Base-by-base conservation (phyloP, 2,113 vertebrate genomes). In the Motacilla tschutschensis region DNA sequence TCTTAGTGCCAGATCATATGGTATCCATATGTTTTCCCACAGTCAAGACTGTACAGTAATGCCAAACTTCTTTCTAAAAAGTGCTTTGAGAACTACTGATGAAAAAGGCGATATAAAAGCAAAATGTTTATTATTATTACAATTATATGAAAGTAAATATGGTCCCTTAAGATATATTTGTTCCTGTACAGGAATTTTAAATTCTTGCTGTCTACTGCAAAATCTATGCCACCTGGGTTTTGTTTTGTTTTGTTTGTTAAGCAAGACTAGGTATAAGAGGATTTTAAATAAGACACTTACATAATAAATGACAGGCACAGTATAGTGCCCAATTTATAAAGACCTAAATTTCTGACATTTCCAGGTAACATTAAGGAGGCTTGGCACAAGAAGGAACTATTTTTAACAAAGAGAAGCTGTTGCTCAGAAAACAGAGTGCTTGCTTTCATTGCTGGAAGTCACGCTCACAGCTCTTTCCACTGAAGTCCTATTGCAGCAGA, bases 11-110 rank as follows among this genome's bases (percentile, higher is more conserved):
- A 83, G 62, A 74, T 47, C 47, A 18, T 85, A 55, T 25, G 66
- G 51, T n/a, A 29, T 73, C 76, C 77, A 48, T 64, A 86, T 74
- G 85, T 78, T 91, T 93, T 91, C 48, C 54, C 65, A 80, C 48
- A 74, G 44, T 59, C 66, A 79, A 79, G 31, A 73, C 24, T 63
- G 20, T 8, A 47, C 2, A 28, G 18, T 40, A 58, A 76, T 12
- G 22, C 36, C 60, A 79, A 83, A 48, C 35, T 51, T 43, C n/a
- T 84, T 79, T 59, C 62, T 15, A 70, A 53, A 77, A 74, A 73
- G 29, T 50, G 6, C 24, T 80, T 85, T 72, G 29, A 85, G 69
- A 89, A 53, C 26, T 78, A 38, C 46, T 80, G 65, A 78, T 60
- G 35, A 48, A 67, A 92, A 80, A 67, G 20, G 8, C 31, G 20